Conservation (phyloP, 2,888 invertebrate species). For the Hyppa rectilinea region DNA sequence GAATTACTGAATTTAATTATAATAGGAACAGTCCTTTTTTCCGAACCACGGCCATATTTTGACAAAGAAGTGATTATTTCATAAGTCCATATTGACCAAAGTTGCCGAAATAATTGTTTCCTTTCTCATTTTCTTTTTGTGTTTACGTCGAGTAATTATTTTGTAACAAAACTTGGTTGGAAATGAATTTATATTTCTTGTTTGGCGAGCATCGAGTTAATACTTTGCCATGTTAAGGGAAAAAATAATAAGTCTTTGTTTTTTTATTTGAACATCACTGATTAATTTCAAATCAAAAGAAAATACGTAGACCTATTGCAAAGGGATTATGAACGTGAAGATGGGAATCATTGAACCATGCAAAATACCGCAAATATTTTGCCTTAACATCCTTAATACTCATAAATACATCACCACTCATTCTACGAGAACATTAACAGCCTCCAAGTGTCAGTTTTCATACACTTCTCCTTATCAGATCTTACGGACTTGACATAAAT, state of each 20-base stretch:
- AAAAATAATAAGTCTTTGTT: not conserved
- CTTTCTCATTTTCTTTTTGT: conserved; percentile 24
- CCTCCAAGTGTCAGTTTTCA: conserved; percentile 49
- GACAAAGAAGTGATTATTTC: conserved; percentile 42
- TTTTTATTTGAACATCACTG: not conserved
- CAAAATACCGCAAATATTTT: not conserved
- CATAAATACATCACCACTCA: conserved; percentile 5
- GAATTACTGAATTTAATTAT: conserved; percentile 17
- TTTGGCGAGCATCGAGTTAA: conserved; percentile 1
- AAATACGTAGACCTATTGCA: too few relatives aligned
- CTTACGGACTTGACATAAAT: conserved; percentile 73
- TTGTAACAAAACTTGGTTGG: conserved; percentile 25
- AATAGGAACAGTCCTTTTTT: conserved; percentile 17
- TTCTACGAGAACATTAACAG: conserved; percentile 18
- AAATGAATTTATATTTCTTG: conserved; percentile 9
- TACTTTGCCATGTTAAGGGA: not conserved
- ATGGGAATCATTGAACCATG: too few relatives aligned
- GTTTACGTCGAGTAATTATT: conserved; percentile 37
- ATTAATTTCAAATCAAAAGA: not conserved
- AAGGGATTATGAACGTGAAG: too few relatives aligned
- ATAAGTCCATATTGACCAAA: conserved; percentile 30
- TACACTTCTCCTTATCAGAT: conserved; percentile 53
- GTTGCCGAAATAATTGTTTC: conserved; percentile 38
- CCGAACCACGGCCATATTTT: conserved; percentile 28
- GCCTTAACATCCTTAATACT: not conserved